Conservation (phyloP, 92 coral and sea anemone genomes). For the Epizoanthus ramosus region DNA sequence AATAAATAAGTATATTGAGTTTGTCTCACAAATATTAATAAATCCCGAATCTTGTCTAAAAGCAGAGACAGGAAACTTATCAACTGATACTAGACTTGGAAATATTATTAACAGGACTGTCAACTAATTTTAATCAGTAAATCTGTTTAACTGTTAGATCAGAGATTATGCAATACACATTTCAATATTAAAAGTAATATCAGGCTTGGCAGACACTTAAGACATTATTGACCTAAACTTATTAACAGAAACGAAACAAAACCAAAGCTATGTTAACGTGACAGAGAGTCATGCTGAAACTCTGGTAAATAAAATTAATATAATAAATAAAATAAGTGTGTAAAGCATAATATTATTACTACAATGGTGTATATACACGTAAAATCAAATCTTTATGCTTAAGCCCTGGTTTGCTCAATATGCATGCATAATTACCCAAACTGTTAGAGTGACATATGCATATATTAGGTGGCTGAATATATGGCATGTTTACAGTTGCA, state of each 20-base stretch:
- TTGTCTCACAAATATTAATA: too few species aligned
- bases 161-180: neutral
- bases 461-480: neutral
- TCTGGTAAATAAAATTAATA: too few species aligned
- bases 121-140: neutral
- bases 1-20: too few species aligned
- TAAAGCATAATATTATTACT: too few species aligned
- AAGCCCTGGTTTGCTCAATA: neutral
- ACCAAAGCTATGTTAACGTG: too few species aligned
- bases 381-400: neutral
- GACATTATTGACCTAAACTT: neutral
- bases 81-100: neutral
- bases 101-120: neutral
- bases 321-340: too few species aligned
- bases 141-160: neutral
- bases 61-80: too few species aligned
- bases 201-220: neutral
- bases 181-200: neutral
- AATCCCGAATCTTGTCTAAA: too few species aligned
- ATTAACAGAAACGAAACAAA: neutral
- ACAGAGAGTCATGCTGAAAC: too few species aligned
- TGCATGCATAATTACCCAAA: neutral
- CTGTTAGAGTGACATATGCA: neutral
- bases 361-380: too few species aligned
- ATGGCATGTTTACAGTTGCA: slow-evolving; percentile 32